Percentiles rank a stretch among this genome's conserved stretches.
Evolutionary conservation across 2,888 invertebrate genomes (phyloP).

Genomic region (Scaptomyza cyrtandrae): DNA sequence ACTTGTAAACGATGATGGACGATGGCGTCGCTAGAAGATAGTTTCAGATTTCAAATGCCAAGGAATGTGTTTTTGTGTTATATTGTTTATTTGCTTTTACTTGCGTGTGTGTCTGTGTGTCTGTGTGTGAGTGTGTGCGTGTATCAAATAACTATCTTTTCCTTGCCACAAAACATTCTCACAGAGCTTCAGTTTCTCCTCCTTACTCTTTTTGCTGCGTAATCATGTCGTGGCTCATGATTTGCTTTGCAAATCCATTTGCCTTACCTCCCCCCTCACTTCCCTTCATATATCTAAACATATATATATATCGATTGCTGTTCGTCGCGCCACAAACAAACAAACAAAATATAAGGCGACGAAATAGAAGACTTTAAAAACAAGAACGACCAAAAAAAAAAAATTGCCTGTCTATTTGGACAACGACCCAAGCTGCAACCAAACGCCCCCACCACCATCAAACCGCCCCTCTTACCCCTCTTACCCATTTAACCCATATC

Average conservation of each 20-base stretch:
- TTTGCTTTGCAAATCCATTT: conserved; percentile 7
- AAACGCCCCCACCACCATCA: background rate
- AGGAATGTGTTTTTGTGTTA: too few species aligned
- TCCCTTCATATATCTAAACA: too few species aligned
- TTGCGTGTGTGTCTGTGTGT: too few species aligned
- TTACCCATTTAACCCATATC: fast-evolving
- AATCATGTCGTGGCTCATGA: background rate
- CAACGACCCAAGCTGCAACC: conserved; percentile 20
- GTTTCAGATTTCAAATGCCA: too few species aligned
- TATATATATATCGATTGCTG: conserved; percentile 75
- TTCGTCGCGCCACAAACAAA: conserved; percentile 41
- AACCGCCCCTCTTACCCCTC: background rate
- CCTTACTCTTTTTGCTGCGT: conserved; percentile 20
- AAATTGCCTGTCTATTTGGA: conserved; percentile 38
- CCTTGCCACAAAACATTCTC: too few species aligned
- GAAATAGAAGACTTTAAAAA: conserved; percentile 11
- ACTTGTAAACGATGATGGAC: background rate
- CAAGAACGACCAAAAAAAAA: conserved; percentile 8
- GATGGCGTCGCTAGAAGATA: too few species aligned
- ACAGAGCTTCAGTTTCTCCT: background rate
- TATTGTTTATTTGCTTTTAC: too few species aligned
- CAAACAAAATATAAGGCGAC: conserved; percentile 3
- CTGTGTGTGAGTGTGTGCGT: too few species aligned
- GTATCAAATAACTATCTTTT: too few species aligned
- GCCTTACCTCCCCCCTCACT: background rate